Percentiles rank a stretch among this genome's conserved stretches.
These are phyloP conservation scores for Bradypodion ventrale DNA, from an alignment of 2,797 vertebrate genomes.

Conservation along the genomic window DNA sequence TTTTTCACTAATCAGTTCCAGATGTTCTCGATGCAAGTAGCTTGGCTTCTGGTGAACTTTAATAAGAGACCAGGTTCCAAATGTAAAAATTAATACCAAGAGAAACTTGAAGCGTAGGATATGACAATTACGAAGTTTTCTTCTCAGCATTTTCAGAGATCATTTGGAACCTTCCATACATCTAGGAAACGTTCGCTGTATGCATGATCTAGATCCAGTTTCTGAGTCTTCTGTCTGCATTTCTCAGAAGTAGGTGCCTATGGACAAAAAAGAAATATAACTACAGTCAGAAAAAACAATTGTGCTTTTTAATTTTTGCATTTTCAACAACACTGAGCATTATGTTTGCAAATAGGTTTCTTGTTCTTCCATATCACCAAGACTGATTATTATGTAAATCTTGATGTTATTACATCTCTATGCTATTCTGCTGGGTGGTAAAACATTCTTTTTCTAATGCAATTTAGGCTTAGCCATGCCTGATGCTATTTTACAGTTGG, in stretches of 20 bases:
- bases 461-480: neutral
- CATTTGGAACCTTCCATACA: constrained; percentile 28
- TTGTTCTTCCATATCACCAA: neutral
- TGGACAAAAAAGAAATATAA: constrained; percentile 41
- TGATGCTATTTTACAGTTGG: neutral
- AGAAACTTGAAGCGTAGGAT: constrained; percentile 62
- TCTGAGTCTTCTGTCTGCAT: constrained; percentile 21
- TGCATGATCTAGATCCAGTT: constrained; percentile 37
- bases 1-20: constrained; percentile 74
- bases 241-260: constrained; percentile 36
- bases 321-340: neutral
- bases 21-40: constrained; percentile 59
- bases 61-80: constrained; percentile 67
- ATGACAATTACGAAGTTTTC: constrained; percentile 74
- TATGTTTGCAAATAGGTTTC: neutral
- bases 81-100: constrained; percentile 63
- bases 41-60: constrained; percentile 74
- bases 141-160: constrained; percentile 72
- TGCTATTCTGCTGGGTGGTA: neutral
- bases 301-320: neutral
- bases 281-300: constrained; percentile 36
- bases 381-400: neutral
- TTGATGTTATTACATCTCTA: no score
- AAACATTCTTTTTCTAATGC: neutral
- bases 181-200: constrained; percentile 18